These are phyloP conservation scores for Rotaria sp. DNA, from an alignment of 2,888 invertebrate genomes.

Conservation along the genomic window DNA sequence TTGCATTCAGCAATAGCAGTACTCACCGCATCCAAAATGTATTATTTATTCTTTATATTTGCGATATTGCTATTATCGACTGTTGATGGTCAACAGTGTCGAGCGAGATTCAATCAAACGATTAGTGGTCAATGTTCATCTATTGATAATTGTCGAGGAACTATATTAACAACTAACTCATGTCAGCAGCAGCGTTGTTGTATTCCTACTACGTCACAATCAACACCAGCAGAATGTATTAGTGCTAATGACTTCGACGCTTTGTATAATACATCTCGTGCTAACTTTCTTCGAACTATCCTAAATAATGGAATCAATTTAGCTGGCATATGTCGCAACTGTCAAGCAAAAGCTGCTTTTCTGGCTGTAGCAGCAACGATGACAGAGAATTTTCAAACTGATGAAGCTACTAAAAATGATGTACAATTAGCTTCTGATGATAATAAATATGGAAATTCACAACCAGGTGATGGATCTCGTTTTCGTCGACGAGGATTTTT, in stretches of 20 bases:
- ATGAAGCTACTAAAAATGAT: not conserved
- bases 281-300: not conserved
- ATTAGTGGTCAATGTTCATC: too few relatives aligned
- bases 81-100: too few relatives aligned
- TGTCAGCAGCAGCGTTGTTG: not conserved
- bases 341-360: slow-evolving; percentile 1
- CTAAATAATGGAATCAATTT: not conserved
- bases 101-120: too few relatives aligned
- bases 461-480: not conserved
- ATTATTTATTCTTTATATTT: too few relatives aligned
- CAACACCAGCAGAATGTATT: not conserved
- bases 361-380: not conserved
- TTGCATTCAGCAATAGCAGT: too few relatives aligned
- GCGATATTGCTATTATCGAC: too few relatives aligned
- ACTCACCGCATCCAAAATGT: too few relatives aligned
- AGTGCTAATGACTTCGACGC: not conserved
- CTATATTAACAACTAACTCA: too few relatives aligned
- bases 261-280: not conserved
- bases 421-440: not conserved
- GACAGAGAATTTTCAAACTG: not conserved
- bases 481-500: slow-evolving; percentile 12
- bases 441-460: not conserved
- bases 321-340: not conserved
- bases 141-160: too few relatives aligned
- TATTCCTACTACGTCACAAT: not conserved